Percentiles rank a stretch among this genome's conserved stretches.
Conservation (phyloP, 2,797 vertebrate species). For the Nothura maculosa region DNA sequence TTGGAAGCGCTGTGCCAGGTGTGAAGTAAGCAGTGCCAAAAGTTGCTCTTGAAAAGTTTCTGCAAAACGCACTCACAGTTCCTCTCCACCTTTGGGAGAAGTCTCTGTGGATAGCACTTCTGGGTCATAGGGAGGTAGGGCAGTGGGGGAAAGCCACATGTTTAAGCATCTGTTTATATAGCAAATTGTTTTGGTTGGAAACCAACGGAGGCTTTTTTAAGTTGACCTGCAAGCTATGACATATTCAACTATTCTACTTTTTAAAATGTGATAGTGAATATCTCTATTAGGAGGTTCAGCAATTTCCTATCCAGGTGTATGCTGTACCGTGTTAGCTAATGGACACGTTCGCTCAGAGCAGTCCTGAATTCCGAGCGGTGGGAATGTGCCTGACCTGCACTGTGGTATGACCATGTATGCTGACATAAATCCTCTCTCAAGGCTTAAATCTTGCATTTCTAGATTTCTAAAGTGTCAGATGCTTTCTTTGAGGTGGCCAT, state of each 20-base stretch:
- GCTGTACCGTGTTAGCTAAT: neutral
- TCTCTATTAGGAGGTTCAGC: neutral
- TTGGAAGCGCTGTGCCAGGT: neutral
- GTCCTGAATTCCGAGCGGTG: neutral
- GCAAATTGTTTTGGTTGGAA: neutral
- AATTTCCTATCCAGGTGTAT: neutral
- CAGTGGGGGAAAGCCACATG: accelerated
- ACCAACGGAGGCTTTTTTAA: neutral
- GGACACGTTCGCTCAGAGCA: accelerated
- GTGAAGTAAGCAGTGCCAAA: neutral
- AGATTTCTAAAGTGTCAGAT: neutral
- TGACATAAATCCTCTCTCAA: accelerated
- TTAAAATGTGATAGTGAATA: neutral
- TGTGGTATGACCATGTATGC: neutral
- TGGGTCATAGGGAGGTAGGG: neutral
- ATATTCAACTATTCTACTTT: neutral
- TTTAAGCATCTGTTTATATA: neutral
- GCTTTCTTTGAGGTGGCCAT: neutral
- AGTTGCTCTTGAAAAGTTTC: neutral
- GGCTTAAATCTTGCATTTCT: neutral
- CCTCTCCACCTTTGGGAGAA: neutral
- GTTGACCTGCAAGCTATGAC: neutral
- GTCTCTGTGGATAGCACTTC: neutral
- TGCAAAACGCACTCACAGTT: neutral
- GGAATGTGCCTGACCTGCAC: neutral